Base-by-base conservation (phyloP, 2,888 invertebrate species). In the Altica lythri region DNA sequence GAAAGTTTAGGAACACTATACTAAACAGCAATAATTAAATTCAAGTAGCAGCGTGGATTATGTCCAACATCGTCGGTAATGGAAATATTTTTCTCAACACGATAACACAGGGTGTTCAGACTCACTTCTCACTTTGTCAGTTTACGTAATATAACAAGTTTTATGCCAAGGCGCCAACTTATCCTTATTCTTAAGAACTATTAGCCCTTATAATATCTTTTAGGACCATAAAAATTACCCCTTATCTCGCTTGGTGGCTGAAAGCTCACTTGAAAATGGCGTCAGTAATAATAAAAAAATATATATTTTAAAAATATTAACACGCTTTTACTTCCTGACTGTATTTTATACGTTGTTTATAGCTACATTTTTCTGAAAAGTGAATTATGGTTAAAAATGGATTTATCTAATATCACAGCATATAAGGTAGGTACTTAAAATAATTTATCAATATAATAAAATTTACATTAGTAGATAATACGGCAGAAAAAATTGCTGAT, bases 131-230 rank as follows among this genome's bases (percentile, higher is more conserved):
- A 45, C 45, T 30, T 45, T 47, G 45, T 38, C 35, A 57, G 57
- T 52, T 53, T 44, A 52, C 42, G 32, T 46, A 53, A 58, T 45
- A 53, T 53, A 55, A 58, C 49, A 52, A 53, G 53, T 55, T 44
- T 46, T 52, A 45, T 14, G 46, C 37, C n/a, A 45, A 40, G 22
- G 59, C 59, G 55, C 59, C 59, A 55, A 51, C 40, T 40, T 59
- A 55, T 59, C 59, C 40, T 51, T 38, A 50, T 49, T 49, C 52
- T 54, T 46, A 22, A 43, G 40, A n/a, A 32, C 45, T 42, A 49
- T 55, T 59, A 51, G 53, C 47, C 42, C 43, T 45, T 35, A 34
- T 14, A 22, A 34, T 14, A 13, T 34, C 45, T 34, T 9, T 10
- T 14, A 5, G 22, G 45, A 18, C 22, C 45, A 22, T 45, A 45